Conservation (phyloP, 2,797 vertebrate species). For the Brotula barbata region DNA sequence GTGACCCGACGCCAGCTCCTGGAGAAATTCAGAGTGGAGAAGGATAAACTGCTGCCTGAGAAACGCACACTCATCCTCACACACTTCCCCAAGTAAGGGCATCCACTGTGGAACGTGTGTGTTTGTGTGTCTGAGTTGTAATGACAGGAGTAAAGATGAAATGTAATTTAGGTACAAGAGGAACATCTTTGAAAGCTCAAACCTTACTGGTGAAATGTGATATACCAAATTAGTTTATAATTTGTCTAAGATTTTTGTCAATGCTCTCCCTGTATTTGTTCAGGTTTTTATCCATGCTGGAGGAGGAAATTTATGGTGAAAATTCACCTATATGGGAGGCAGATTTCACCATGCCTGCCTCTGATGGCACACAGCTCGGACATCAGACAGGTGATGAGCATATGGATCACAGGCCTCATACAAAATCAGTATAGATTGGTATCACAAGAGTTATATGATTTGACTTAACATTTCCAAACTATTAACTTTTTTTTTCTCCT, state of each 20-base stretch:
- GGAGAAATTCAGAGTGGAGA: constrained; percentile 98
- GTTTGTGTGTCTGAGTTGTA: not conserved
- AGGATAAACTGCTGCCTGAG: constrained; percentile 96
- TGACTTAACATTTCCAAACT: not conserved
- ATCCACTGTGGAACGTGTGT: not conserved
- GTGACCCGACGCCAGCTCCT: constrained; percentile 94
- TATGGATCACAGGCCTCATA: no score
- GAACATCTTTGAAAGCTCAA: no score
- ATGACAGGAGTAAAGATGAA: not conserved
- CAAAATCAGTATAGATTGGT: no score
- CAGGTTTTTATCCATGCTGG: constrained; percentile 98
- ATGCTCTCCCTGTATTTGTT: not conserved
- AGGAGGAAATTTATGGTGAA: constrained; percentile 97
- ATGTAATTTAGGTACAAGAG: not conserved
- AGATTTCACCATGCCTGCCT: constrained; percentile 91
- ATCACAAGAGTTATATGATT: not conserved
- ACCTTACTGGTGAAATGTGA: no score
- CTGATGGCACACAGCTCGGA: constrained; percentile 88
- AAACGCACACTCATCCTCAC: constrained; percentile 98
- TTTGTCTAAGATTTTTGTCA: no score
- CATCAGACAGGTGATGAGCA: constrained; percentile 85
- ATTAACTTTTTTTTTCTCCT: not conserved
- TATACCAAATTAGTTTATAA: no score
- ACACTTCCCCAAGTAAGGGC: constrained; percentile 94
- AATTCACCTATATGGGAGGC: constrained; percentile 98